phyloP scores from a whole-genome alignment of 2,888 invertebrate species.

The Pocota personata region DNA sequence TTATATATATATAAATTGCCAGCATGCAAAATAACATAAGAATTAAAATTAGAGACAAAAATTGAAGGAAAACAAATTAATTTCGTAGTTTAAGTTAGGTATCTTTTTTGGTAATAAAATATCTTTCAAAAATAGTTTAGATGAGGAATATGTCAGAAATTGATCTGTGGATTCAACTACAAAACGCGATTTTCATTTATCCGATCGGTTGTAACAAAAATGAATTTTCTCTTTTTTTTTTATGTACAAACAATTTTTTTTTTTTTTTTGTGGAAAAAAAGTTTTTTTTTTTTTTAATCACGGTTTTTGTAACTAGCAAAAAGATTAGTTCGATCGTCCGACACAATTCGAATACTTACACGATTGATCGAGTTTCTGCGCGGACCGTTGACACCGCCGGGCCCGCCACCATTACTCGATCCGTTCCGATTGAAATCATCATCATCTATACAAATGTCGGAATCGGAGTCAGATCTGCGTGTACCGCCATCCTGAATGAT shows the following conservation, averaged over 20 bases:
- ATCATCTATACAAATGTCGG: slow-evolving; percentile 94
- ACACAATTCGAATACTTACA: slow-evolving; percentile 83
- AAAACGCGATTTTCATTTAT: slow-evolving; percentile 40
- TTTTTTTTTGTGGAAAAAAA: slow-evolving; percentile 50
- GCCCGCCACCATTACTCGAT: slow-evolving; percentile 76
- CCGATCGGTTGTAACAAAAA: slow-evolving; percentile 63
- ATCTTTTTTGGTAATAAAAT: slow-evolving; percentile 30
- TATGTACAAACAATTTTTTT: slow-evolving; percentile 45
- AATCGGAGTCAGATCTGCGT: slow-evolving; percentile 92
- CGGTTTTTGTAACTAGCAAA: slow-evolving; percentile 83
- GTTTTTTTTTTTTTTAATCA: slow-evolving; percentile 78
- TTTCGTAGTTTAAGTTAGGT: slow-evolving; percentile 44
- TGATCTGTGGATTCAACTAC: slow-evolving; percentile 44
- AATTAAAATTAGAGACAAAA: slow-evolving; percentile 68
- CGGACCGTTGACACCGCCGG: slow-evolving; percentile 76
- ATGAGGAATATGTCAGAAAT: slow-evolving; percentile 54
- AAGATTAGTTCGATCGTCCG: slow-evolving; percentile 81
- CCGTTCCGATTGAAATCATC: slow-evolving; percentile 83
- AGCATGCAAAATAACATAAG: slow-evolving; percentile 76
- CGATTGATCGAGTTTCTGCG: slow-evolving; percentile 83
- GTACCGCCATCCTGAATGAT: slow-evolving; percentile 86
- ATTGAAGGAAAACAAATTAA: slow-evolving; percentile 65
- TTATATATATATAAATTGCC: slow-evolving; percentile 73
- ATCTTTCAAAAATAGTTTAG: slow-evolving; percentile 28
- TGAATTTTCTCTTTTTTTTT: slow-evolving; percentile 26